These are phyloP conservation scores for Cisticola juncidis DNA, from an alignment of 2,113 vertebrate genomes.

Conservation along the genomic window DNA sequence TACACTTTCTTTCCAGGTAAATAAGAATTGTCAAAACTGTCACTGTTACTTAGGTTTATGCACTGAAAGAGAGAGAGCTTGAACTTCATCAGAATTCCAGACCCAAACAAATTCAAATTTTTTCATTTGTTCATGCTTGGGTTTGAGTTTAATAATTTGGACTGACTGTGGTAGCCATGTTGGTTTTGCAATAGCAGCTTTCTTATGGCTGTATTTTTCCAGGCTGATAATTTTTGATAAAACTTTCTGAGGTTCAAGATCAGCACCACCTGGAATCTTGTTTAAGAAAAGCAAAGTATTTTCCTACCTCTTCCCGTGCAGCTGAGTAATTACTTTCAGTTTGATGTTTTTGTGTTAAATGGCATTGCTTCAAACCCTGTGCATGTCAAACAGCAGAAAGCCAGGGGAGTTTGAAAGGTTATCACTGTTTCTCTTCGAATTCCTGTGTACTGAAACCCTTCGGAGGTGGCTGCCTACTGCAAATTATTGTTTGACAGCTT, in stretches of 20 bases:
- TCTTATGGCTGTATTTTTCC: not conserved
- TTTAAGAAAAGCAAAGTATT: constrained; percentile 8
- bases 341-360: constrained; percentile 39
- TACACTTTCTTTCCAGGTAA: not conserved
- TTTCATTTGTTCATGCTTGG: not conserved
- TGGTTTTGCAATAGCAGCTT: not conserved
- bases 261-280: constrained; percentile 35
- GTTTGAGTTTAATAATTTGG: not conserved
- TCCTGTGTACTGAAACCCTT: constrained; percentile 64
- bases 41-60: not conserved
- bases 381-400: constrained; percentile 58
- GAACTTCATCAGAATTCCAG: not conserved
- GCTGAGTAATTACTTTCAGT: constrained; percentile 43
- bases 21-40: not conserved
- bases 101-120: not conserved
- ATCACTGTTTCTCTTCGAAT: constrained; percentile 69
- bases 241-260: constrained; percentile 8
- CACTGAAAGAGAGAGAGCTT: not conserved
- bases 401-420: constrained; percentile 63
- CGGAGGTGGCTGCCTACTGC: constrained; percentile 69
- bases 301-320: constrained; percentile 42
- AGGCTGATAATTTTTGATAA: constrained; percentile 23
- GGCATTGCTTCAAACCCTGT: constrained; percentile 60
- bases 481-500: constrained; percentile 75
- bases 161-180: not conserved